Evolutionary conservation across 2,797 vertebrate species (phyloP).

Genomic region (Chiloscyllium punctatum): DNA sequence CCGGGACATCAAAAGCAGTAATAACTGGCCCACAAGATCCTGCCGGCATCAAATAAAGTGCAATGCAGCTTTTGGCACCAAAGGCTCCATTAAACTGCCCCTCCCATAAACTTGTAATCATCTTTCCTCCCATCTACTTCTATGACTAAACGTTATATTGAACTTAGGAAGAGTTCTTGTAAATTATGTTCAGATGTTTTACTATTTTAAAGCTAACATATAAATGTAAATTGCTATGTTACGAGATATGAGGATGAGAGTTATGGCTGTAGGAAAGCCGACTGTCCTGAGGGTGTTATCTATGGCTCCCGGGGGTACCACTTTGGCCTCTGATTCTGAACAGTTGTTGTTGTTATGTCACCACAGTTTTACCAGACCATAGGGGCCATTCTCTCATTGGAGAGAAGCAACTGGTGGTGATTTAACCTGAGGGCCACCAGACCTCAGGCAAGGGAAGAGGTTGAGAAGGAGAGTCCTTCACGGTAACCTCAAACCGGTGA

Average conservation of each 20-base stretch:
- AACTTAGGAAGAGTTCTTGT: neutral
- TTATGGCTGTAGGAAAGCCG: neutral
- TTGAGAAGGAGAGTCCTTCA: too few species aligned
- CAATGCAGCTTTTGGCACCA: neutral
- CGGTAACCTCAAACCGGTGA: too few species aligned
- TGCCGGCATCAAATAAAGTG: neutral
- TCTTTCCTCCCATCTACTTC: neutral
- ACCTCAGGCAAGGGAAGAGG: too few species aligned
- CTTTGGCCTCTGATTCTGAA: neutral
- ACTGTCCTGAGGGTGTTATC: neutral
- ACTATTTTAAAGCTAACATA: neutral
- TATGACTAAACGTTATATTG: neutral
- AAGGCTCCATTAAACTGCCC: neutral
- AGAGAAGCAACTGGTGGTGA: too few species aligned
- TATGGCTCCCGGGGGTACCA: neutral
- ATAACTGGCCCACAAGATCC: neutral
- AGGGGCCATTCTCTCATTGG: too few species aligned
- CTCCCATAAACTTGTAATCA: neutral
- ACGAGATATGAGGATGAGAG: neutral
- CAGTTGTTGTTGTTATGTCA: too few species aligned
- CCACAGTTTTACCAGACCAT: too few species aligned
- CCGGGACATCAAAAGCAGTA: neutral
- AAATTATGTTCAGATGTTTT: neutral
- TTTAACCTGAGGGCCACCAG: too few species aligned
- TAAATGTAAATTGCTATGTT: neutral